phyloP scores from a whole-genome alignment of 2,113 vertebrate genomes.

The Martes martes region DNA sequence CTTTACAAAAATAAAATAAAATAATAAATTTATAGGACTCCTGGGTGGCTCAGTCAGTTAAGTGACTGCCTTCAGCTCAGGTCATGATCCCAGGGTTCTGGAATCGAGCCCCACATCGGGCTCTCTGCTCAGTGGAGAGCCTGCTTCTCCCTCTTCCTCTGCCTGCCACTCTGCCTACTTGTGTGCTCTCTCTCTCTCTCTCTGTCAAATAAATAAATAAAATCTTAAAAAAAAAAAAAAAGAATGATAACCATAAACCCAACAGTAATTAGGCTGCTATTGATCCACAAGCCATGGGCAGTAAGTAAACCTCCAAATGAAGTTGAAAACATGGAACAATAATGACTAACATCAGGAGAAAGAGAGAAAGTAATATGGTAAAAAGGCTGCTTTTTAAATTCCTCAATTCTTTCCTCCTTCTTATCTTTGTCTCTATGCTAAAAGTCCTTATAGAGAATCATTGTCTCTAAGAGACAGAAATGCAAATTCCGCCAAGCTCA shows the following conservation, averaged over 20 bases:
- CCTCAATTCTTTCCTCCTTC: not conserved
- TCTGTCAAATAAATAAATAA: no score
- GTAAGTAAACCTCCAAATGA: not conserved
- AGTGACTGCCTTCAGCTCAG: no score
- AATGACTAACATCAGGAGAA: not conserved
- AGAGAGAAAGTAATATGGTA: not conserved
- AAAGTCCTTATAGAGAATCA: not conserved
- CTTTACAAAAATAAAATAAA: no score
- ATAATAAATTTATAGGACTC: no score
- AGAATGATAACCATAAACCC: not conserved
- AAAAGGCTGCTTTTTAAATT: not conserved
- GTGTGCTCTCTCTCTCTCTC: no score
- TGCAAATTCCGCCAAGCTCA: not conserved
- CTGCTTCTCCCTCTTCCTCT: no score
- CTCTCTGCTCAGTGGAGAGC: no score
- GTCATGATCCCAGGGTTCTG: no score
- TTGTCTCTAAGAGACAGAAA: not conserved
- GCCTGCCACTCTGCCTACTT: no score
- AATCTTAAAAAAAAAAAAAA: not conserved
- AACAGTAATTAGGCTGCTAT: conserved; percentile 31
- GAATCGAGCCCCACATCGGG: no score
- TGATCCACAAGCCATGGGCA: not conserved
- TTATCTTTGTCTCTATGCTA: not conserved
- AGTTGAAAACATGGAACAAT: not conserved
- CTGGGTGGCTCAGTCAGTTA: no score